Percentiles rank a stretch among this genome's conserved stretches.
phyloP scores from a whole-genome alignment of 2,888 invertebrate genomes.

The Cheilosia vulpina region DNA sequence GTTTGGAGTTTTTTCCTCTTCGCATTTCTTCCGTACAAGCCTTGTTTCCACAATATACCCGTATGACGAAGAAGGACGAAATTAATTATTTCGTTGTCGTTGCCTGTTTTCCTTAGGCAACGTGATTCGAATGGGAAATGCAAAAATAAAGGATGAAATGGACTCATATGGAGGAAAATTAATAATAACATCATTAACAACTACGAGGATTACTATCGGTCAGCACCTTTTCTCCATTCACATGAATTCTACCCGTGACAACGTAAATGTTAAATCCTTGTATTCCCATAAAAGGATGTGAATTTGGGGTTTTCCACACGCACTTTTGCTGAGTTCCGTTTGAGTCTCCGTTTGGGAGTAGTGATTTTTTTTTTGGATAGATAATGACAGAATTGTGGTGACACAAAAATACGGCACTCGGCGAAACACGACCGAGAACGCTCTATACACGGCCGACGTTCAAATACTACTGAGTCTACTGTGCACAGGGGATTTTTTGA shows the following conservation, averaged over 20 bases:
- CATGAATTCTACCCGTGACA: constrained; percentile 69
- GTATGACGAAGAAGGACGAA: constrained; percentile 50
- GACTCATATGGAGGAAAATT: constrained; percentile 35
- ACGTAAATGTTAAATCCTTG: constrained; percentile 62
- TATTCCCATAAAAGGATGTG: constrained; percentile 73
- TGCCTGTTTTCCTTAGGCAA: constrained; percentile 40
- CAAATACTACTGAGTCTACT: constrained; percentile 68
- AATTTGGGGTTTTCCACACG: constrained; percentile 12
- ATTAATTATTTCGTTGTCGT: constrained; percentile 65
- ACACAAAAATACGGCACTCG: constrained; percentile 51
- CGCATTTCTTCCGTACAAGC: constrained; percentile 4
- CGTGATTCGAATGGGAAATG: constrained; percentile 66
- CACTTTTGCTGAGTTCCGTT: constrained; percentile 27
- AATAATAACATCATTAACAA: constrained; percentile 51
- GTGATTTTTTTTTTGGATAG: neutral
- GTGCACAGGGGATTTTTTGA: constrained; percentile 61
- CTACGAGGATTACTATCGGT: constrained; percentile 18
- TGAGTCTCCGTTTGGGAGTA: constrained; percentile 28
- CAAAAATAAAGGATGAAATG: constrained; percentile 14
- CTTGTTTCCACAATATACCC: constrained; percentile 7
- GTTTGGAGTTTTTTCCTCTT: constrained; percentile 28
- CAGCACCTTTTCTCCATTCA: constrained; percentile 75
- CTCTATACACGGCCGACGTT: constrained; percentile 68
- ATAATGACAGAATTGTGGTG: constrained; percentile 22
- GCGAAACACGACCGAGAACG: constrained; percentile 70